phyloP scores from a whole-genome alignment of 1,140 invertebrate species.

The Nylanderia fulva region DNA sequence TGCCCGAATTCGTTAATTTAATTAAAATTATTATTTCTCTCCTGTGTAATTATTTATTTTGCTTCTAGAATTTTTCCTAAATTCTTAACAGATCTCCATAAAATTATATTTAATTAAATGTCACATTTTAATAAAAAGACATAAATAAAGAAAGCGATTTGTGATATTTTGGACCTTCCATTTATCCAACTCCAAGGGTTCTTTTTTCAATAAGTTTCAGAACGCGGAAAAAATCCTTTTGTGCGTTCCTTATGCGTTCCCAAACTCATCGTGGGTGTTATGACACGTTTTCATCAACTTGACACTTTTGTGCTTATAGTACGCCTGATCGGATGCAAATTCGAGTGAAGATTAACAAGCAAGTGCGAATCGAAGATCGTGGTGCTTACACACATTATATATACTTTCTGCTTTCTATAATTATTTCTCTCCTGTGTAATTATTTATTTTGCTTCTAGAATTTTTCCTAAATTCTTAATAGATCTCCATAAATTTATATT shows the following conservation, averaged over 20 bases:
- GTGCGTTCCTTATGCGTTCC: no score
- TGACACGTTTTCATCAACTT: no score
- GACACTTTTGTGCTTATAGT: neutral
- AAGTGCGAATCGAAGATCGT: neutral
- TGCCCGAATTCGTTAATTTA: neutral
- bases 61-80: neutral
- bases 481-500: neutral
- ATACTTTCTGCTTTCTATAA: no score
- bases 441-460: neutral
- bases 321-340: neutral
- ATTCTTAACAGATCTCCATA: neutral
- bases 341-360: slow-evolving; percentile 4
- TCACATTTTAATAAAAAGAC: neutral
- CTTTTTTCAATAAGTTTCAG: neutral
- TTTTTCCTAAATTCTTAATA: neutral
- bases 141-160: neutral
- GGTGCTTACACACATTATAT: no score
- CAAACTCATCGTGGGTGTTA: neutral
- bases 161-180: neutral
- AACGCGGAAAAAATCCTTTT: neutral
- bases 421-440: neutral
- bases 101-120: neutral
- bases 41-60: neutral
- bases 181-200: neutral
- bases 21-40: neutral